phyloP scores from a whole-genome alignment of 2,113 vertebrate genomes.

The Toxostoma redivivum region DNA sequence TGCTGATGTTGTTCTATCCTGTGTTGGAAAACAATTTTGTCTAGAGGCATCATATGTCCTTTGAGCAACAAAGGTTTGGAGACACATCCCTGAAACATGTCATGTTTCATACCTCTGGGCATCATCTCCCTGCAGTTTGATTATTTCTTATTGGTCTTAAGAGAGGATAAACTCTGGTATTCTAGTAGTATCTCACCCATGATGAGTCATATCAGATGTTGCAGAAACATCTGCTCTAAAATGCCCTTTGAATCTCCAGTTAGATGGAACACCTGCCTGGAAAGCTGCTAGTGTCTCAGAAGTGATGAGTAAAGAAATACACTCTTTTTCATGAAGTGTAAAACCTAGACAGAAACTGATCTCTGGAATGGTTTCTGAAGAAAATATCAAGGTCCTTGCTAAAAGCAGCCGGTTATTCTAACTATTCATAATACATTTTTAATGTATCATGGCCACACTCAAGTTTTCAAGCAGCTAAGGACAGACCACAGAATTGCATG shows the following conservation, averaged over 20 bases:
- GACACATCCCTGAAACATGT: not conserved
- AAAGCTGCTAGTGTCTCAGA: not conserved
- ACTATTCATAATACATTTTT: not conserved
- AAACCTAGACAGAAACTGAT: not conserved
- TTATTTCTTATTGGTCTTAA: not conserved
- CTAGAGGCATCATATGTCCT: not conserved
- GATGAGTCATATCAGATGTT: not conserved
- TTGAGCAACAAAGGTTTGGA: not conserved
- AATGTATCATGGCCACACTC: not conserved
- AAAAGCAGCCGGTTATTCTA: not conserved
- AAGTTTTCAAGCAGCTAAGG: not conserved
- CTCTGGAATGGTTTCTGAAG: not conserved
- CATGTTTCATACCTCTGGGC: not conserved
- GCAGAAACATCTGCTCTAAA: not conserved
- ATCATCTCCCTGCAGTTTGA: not conserved
- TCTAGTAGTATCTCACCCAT: not conserved
- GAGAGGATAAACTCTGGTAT: not conserved
- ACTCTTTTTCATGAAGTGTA: not conserved
- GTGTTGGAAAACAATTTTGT: not conserved
- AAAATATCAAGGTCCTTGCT: not conserved
- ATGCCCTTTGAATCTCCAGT: not conserved
- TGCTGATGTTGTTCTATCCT: not conserved
- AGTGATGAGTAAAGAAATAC: not conserved
- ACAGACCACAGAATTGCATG: not conserved
- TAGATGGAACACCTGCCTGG: not conserved